phyloP scores from a whole-genome alignment of 2,113 vertebrate species.

The Brachypteracias leptosomus region DNA sequence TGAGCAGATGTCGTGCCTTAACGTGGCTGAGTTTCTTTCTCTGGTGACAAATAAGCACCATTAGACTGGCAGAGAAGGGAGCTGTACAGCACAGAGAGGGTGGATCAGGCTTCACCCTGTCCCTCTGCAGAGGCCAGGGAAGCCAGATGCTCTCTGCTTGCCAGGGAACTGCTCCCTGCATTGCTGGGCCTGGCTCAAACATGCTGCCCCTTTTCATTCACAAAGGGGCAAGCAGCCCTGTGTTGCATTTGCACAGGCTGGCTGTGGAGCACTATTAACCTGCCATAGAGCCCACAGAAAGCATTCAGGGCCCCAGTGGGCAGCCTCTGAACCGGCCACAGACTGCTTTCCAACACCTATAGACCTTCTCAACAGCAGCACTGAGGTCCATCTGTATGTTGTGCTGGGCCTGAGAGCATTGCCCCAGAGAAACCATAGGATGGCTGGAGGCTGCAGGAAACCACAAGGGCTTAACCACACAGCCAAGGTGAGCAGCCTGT shows the following conservation, averaged over 20 bases:
- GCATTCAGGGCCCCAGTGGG: not conserved
- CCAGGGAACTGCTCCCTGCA: not conserved
- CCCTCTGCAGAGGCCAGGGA: not conserved
- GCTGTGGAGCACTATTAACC: not conserved
- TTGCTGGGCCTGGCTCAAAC: not conserved
- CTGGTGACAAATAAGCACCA: slow-evolving; percentile 16
- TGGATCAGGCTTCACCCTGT: not conserved
- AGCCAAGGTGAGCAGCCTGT: not conserved
- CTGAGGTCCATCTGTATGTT: not conserved
- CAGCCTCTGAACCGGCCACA: not conserved
- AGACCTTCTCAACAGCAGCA: not conserved
- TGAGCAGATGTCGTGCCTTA: slow-evolving; percentile 21
- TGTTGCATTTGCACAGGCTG: not conserved
- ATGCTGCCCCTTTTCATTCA: not conserved
- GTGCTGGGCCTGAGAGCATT: not conserved
- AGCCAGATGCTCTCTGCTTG: not conserved
- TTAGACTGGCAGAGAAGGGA: slow-evolving; percentile 2
- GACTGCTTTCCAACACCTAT: not conserved
- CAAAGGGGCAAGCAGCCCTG: not conserved
- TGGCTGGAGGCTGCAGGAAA: not conserved
- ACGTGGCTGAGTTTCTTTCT: slow-evolving; percentile 41
- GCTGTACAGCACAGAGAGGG: not conserved
- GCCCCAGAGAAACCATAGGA: not conserved
- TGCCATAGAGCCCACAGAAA: not conserved
- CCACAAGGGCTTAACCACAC: not conserved